These are phyloP conservation scores for Strix uralensis DNA, from an alignment of 2,113 vertebrate species.

Conservation along the genomic window DNA sequence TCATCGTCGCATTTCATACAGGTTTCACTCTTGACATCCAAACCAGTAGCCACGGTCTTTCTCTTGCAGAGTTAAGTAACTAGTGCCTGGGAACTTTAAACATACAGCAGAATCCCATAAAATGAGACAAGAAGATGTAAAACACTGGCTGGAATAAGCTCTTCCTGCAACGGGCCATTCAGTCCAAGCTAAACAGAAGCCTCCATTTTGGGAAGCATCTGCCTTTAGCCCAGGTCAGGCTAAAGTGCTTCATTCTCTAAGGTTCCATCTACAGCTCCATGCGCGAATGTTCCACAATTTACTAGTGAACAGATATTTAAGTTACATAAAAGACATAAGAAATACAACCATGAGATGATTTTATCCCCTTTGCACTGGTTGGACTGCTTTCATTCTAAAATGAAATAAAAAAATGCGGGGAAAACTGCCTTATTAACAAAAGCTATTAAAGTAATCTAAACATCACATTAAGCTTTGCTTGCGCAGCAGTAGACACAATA, in stretches of 20 bases:
- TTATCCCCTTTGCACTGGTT: conserved; percentile 17
- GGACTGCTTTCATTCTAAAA: conserved; percentile 57
- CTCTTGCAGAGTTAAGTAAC: neutral
- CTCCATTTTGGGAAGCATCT: neutral
- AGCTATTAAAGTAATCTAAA: conserved; percentile 74
- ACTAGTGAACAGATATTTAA: neutral
- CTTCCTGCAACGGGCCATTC: neutral
- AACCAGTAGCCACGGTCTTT: neutral
- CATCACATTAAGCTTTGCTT: conserved; percentile 73
- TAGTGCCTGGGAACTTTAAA: neutral
- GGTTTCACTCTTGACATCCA: neutral
- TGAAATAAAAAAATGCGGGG: conserved; percentile 52
- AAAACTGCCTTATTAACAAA: conserved; percentile 73
- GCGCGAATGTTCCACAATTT: neutral
- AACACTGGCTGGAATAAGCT: neutral
- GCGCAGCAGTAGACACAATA: conserved; percentile 70
- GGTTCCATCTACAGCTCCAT: neutral
- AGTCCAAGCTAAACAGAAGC: neutral
- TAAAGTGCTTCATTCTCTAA: neutral
- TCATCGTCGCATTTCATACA: neutral
- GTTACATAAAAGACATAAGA: conserved; percentile 9
- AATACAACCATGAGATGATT: neutral
- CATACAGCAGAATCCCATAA: neutral
- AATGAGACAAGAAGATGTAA: neutral
- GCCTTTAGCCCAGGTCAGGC: neutral